These are phyloP conservation scores for Platygyra sinensis DNA, from an alignment of 64 coral and sea anemone species.

Conservation along the genomic window DNA sequence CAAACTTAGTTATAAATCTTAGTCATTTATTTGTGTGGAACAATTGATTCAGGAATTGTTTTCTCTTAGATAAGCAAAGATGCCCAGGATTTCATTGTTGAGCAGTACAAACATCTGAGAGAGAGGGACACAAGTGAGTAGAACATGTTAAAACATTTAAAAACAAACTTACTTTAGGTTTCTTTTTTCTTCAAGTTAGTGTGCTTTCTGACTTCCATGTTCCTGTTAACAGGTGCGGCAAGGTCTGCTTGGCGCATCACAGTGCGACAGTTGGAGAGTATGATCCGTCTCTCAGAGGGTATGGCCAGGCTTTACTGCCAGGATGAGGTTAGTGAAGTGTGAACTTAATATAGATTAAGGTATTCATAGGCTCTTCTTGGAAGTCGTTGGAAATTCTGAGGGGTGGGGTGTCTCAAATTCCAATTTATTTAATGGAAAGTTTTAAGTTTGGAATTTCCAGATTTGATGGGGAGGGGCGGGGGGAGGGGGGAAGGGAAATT, in stretches of 20 bases:
- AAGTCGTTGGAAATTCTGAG: too few species aligned
- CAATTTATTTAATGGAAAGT: too few species aligned
- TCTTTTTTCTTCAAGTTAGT: too few species aligned
- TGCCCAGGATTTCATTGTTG: slow-evolving; percentile 93
- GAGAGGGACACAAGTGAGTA: slow-evolving; percentile 92
- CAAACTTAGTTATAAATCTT: too few species aligned
- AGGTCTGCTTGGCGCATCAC: slow-evolving; percentile 97
- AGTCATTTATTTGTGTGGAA: not conserved
- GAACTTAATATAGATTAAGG: too few species aligned
- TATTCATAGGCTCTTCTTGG: not conserved
- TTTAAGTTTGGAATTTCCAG: too few species aligned
- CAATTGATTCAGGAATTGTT: not conserved
- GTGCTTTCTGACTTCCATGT: not conserved
- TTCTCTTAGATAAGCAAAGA: slow-evolving; percentile 89
- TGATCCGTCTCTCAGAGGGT: slow-evolving; percentile 98
- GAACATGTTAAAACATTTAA: too few species aligned
- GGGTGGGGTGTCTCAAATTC: too few species aligned
- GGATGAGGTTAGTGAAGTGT: slow-evolving; percentile 67
- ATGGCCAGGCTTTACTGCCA: slow-evolving; percentile 97
- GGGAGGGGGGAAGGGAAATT: too few species aligned
- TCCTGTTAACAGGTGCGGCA: slow-evolving; percentile 59
- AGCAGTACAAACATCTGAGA: slow-evolving; percentile 94
- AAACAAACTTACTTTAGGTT: too few species aligned
- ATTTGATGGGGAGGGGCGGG: too few species aligned
- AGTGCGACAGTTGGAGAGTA: slow-evolving; percentile 96